Conservation (phyloP, 1,140 invertebrate genomes). For the Ooceraea biroi region DNA sequence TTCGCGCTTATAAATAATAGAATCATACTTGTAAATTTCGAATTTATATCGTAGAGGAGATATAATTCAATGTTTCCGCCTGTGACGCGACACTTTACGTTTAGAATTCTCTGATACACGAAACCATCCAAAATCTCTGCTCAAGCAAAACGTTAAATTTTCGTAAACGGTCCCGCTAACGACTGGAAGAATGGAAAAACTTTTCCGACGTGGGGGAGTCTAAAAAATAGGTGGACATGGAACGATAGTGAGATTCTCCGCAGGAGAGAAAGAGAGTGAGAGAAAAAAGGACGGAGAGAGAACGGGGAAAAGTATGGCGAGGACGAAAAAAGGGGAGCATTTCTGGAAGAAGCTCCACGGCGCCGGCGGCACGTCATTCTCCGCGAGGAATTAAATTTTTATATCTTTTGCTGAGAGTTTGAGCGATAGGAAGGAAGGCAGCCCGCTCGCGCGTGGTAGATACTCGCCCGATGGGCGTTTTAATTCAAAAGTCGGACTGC, state of each 20-base stretch:
- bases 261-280: conserved; percentile 4
- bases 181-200: conserved; percentile 72
- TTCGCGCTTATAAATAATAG: background rate
- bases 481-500: conserved; percentile 73
- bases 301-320: conserved; percentile 43
- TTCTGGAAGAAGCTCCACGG: conserved; percentile 78
- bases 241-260: conserved; percentile 19
- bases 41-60: background rate
- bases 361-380: conserved; percentile 83
- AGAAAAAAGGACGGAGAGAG: conserved; percentile 25
- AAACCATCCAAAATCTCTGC: background rate
- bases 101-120: background rate
- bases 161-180: conserved; percentile 68
- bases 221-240: conserved; percentile 44
- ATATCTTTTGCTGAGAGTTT: conserved; percentile 86
- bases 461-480: conserved; percentile 62
- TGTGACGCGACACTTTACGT: background rate
- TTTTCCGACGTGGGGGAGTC: conserved; percentile 27
- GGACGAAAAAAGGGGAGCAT: conserved; percentile 68
- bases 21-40: too few relatives aligned
- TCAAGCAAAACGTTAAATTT: conserved; percentile 56
- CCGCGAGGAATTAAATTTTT: conserved; percentile 86
- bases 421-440: conserved; percentile 78
- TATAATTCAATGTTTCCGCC: background rate
- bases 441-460: conserved; percentile 17